Evolutionary conservation across 2,113 vertebrate species (phyloP), one percentile per base, ranked within the genome.

Genomic region (Rissa tridactyla): DNA sequence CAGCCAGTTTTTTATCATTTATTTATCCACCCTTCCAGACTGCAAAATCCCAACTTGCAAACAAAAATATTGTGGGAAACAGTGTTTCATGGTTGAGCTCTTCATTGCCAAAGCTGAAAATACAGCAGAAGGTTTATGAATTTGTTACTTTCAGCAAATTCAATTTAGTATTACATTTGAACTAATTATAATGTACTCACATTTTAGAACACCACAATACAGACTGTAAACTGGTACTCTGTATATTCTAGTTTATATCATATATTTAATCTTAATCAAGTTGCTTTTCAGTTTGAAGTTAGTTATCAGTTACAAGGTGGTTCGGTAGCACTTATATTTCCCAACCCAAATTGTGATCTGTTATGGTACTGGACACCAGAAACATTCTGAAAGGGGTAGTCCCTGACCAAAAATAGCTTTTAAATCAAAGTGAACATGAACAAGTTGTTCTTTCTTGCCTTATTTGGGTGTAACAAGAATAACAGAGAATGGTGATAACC

Each of bases 31-130:
- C 29, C 55, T 78, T 83, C 42, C 42, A 75, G 30, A 62, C 64
- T 68, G 47, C 38, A 66, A 94, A 92, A 92, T 82, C 34, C 44
- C 23, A 70, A 32, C 13, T 86, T 70, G 54, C 3, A 11, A 70
- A 52, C 36, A 88, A 83, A 95, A 93, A 77, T 70, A 80, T 46
- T 52, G 51, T 69, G 64, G 46, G 54, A 93, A 95, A 69, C 27
- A 82, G 15, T 25, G 29, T 78, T 62, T 64, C 23, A 44, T 23
- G 55, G 58, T 27, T 66, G 26, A 82, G n/a, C 4, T 85, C 42
- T 75, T 83, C 90, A 18, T 66, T 90, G 38, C 68, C 16, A 51
- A 82, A 93, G 60, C n/a, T 73, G 21, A 94, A 95, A 95, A 90
- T 22, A 42, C 5, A 83, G 34, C 14, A 86, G 77, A 55, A 84